Evolutionary conservation across 2,797 vertebrate genomes (phyloP), one percentile per base, ranked within the genome.

Genomic region (Crenuchus spilurus): DNA sequence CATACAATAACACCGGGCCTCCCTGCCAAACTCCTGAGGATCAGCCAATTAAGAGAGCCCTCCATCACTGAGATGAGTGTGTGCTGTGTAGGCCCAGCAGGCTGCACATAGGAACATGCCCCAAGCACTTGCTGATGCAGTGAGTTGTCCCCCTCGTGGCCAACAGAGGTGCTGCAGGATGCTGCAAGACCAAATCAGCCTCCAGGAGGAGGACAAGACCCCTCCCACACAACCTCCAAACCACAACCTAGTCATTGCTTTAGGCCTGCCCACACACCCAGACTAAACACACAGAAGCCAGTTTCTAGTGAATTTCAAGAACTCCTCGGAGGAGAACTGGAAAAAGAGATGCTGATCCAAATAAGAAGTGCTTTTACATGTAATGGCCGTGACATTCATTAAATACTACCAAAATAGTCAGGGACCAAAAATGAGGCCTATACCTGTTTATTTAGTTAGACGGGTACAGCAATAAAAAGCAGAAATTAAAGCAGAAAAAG

Each of bases 141-240:
- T 79, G 83, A 87, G 83, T 89, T 90, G 81, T 86, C 90, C 93
- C 87, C 88, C 91, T 92, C 89, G 90, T 92, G 91, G 92, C 63
- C 35, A 80, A 79, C 31, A 86, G 74, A 70, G 61, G 83, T 87
- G 76, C 70, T 72, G 62, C 70, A 37, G 41, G 67, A n/a, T n/a
- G n/a, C 58, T 78, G 76, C 30, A 54, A 16, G 20, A 11, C 57
- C 52, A 11, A 52, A 62, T 10, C 16, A 64, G 52, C 57, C 65
- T n/a, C 26, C n/a, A 58, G 11, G n/a, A n/a, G n/a, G n/a, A n/a
- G n/a, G n/a, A n/a, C 2, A 54, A 16, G 42, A 35, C 37, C 30
- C 62, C 31, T 28, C 39, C 61, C 61, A 64, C 39, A 46, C 16
- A 30, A 20, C 61, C 41, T 64, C 26, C 8, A 30, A 18, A 11